Base-by-base conservation (phyloP, 2,113 vertebrate species). In the Jaculus jaculus region DNA sequence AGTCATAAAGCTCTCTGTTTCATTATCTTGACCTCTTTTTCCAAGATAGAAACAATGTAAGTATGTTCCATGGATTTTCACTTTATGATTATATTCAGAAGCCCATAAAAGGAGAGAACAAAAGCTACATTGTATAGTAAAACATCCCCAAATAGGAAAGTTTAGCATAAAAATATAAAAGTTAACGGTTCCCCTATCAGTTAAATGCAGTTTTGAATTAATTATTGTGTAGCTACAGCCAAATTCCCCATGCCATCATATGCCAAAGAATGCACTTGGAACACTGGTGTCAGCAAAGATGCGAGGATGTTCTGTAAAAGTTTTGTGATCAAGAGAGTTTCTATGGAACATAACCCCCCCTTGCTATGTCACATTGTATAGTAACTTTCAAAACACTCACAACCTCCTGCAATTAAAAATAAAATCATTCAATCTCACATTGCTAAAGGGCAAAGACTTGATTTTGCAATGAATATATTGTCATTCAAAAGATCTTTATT, bases 31-130 rank as follows among this genome's bases (percentile, higher is more conserved):
- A 47, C 42, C 42, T 47, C 42, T 47, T 47, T 47, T 47, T 47
- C 8, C 42, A 47, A 47, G 8, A 47, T 6, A 47, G 42, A 47
- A 47, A 47, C 42, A 47, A 47, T 8, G 8, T 47, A 47, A 47
- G 83, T 17, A 3, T 84, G 34, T 61, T 69, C 26, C 63, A 61
- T 39, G 77, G 16, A 3, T 77, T 6, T 47, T 10, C 32, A n/a
- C 58, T 81, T 80, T 84, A 47, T 84, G 78, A 79, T 66, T 28
- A 66, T 84, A 84, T 92, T 80, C 37, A 66, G n/a, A 94, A 87
- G 8, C 9, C 54, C 71, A 32, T 28, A 63, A 83, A 71, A 86
- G 68, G 34, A 78, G 81, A 84, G 7, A 87, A 13, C 15, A 71
- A 71, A 34, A 71, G 18, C 7, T 37, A 28, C 54, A 12, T 71